Base-by-base conservation (phyloP, 2,797 vertebrate species). In the Cuculus canorus region DNA sequence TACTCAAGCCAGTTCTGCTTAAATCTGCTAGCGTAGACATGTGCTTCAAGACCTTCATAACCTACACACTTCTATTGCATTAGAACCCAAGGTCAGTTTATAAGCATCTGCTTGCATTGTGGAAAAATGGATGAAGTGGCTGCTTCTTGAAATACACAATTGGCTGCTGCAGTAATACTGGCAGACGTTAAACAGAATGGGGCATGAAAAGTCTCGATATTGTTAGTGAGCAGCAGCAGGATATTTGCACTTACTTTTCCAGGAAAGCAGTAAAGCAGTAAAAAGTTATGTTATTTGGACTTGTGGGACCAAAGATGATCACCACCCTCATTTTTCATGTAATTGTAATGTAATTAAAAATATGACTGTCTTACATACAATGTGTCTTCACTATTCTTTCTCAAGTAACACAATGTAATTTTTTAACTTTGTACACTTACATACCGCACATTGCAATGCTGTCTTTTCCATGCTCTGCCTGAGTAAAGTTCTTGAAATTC, bases 271-370 rank as follows among this genome's bases (percentile, higher is more conserved):
- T 53, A 87, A 79, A 4, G 1, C 23, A 66, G 56, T 72, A 82
- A 86, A 73, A 93, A 22, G 17, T 82, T 93, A 19, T 48, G 86
- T 47, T 18, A 54, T 81, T 82, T 71, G 83, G 41, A 57, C 69
- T 37, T 72, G 27, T 52, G 77, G 57, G 52, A 91, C 30, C 9
- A 76, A 85, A 94, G 45, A 35, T 60, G 53, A 82, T 83, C 78
- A 87, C 23, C 47, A 87, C 24, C 30, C 17, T 64, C 64, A 52
- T 73, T 94, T 91, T 81, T 86, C 53, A 84, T 5, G 16, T 83
- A 88, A 90, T 39, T 90, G 63, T 57, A 88, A 79, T 37, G 14
- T 41, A 86, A 92, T 80, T 52, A 91, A 93, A 84, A 89, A 93
- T 94, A 79, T 71, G 79, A 90, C 48, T 54, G 53, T 82, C 33